Percentiles rank a stretch among this genome's conserved stretches.
phyloP scores from a whole-genome alignment of 2,888 invertebrate species.

The Synanthedon myopaeformis region DNA sequence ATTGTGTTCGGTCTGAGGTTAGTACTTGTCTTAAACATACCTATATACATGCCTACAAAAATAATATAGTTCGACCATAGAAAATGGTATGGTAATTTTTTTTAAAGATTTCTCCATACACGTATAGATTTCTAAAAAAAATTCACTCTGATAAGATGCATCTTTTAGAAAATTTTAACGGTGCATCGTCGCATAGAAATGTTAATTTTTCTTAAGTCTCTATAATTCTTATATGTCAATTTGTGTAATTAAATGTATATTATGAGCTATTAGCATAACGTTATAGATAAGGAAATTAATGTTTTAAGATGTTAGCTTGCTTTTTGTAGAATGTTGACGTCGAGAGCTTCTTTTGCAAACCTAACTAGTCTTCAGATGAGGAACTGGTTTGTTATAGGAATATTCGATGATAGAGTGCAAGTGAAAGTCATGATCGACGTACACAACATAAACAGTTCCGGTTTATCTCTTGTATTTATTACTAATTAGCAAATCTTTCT shows the following conservation, averaged over 20 bases:
- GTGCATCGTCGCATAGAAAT: conserved; percentile 8
- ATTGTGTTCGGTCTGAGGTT: no score
- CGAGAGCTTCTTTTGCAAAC: conserved; percentile 22
- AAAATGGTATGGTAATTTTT: no score
- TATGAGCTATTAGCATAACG: conserved; percentile 26
- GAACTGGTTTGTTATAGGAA: conserved; percentile 56
- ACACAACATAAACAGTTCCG: conserved; percentile 50
- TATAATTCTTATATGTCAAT: conserved; percentile 19
- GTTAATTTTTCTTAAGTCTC: conserved; percentile 16
- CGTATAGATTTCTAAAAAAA: no score
- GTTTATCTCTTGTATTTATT: conserved; percentile 39
- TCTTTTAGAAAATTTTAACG: neutral
- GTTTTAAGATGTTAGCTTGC: conserved; percentile 15
- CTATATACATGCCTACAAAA: no score
- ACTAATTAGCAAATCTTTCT: conserved; percentile 30
- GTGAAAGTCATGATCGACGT: conserved; percentile 57
- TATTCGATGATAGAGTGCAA: conserved; percentile 62
- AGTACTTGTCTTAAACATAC: no score
- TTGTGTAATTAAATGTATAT: conserved; percentile 27
- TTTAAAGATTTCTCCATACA: no score
- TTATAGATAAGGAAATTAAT: conserved; percentile 32
- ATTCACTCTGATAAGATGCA: neutral
- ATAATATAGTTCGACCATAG: no score
- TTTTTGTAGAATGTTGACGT: conserved; percentile 15
- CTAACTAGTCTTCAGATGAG: conserved; percentile 33